A percentile compares a stretch with the other conserved stretches of the same genome.
Conservation (phyloP, 2,888 invertebrate genomes). For the Xestobium rufovillosum region DNA sequence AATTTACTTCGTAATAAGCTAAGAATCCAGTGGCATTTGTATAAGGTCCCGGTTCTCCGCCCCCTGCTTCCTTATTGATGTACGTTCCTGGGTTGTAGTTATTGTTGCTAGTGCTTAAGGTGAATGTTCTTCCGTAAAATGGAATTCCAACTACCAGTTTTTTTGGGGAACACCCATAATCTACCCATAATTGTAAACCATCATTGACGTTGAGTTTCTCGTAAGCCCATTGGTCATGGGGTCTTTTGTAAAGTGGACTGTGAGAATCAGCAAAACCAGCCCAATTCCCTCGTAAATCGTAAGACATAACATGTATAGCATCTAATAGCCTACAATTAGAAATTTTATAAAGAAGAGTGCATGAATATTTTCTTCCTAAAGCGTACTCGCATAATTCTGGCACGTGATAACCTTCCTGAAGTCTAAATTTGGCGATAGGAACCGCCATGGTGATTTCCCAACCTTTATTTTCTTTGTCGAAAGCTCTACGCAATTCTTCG, state of each 20-base stretch:
- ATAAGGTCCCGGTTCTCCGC: constrained; percentile 76
- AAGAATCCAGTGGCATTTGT: constrained; percentile 83
- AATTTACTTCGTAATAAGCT: constrained; percentile 71
- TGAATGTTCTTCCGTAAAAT: constrained; percentile 82
- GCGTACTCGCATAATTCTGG: constrained; percentile 81
- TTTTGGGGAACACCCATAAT: constrained; percentile 79
- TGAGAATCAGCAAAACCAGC: constrained; percentile 86
- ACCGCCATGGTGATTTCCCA: constrained; percentile 91
- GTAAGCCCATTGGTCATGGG: constrained; percentile 84
- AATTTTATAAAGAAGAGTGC: not conserved
- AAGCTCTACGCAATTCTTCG: constrained; percentile 72
- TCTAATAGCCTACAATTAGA: constrained; percentile 56
- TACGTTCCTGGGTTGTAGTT: constrained; percentile 79
- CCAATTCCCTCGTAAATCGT: constrained; percentile 83
- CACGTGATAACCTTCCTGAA: constrained; percentile 86
- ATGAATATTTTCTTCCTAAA: too few relatives aligned
- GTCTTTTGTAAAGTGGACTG: constrained; percentile 76
- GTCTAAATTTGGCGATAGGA: constrained; percentile 76
- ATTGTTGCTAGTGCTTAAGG: constrained; percentile 71
- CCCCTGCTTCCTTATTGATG: constrained; percentile 85
- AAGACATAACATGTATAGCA: constrained; percentile 81
- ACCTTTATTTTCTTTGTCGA: constrained; percentile 62
- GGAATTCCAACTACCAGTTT: constrained; percentile 84
- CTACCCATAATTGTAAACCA: constrained; percentile 79
- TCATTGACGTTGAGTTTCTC: constrained; percentile 87